Evolutionary conservation across 1,140 invertebrate genomes (phyloP), one percentile per base, ranked within the genome.

Genomic region (Melitaea cinxia): DNA sequence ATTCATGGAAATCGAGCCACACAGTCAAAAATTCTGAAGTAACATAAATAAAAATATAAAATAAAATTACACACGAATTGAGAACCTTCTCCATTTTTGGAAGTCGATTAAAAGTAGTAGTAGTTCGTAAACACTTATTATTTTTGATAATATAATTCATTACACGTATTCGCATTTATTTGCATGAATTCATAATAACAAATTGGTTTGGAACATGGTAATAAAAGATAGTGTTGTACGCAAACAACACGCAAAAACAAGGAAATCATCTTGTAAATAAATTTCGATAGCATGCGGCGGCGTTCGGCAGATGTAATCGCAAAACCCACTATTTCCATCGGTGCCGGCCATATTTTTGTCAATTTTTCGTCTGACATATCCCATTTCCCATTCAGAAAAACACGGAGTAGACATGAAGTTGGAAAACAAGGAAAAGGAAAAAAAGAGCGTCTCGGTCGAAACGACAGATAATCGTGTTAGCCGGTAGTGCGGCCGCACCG

Each of bases 311-410:
- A 90, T 90, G 62, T 69, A 87, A 90, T 90, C 88, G 72, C 77
- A 82, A 88, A 83, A 82, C 69, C 88, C 83, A 90, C 88, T 90
- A 90, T 88, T 88, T 83, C 83, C 82, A 83, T 85, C 77, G 72
- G 75, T 71, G 73, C 75, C 72, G 78, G 81, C 78, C 83, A 88
- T 90, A 90, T 90, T 88, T 90, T 90, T 90, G 85, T 89, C 85
- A 88, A 89, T 90, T 90, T 89, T 85, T 88, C 85, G 80, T 90
- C 81, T 89, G 88, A 90, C 86, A 86, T 82, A 87, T 89, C 83
- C 85, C 78, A 90, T 90, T 90, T 89, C 83, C 79, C 77, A 85
- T 89, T 85, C 85, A 86, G 88, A 89, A 89, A 89, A 90, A 90
- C 88, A 88, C 73, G 79, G 78, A 84, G 82, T 79, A 82, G 85